Evolutionary conservation across 53 echinoderm and acorn worm genomes (phyloP).

Genomic region (Apostichopus leukothele): DNA sequence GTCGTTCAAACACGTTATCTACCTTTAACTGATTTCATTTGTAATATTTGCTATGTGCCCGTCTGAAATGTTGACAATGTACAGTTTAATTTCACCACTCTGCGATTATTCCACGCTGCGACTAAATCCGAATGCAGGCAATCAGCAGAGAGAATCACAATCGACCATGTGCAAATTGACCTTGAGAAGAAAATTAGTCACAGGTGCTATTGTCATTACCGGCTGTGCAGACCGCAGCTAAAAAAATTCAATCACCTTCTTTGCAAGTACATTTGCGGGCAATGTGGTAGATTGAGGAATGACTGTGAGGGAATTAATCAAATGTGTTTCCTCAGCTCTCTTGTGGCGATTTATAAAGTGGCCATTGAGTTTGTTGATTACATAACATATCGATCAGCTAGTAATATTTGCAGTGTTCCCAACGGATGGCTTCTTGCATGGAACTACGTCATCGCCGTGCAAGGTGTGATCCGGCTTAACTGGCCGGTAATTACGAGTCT

Average conservation of each 20-base stretch:
- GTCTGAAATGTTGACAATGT: neutral
- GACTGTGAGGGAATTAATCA: slow-evolving; percentile 28
- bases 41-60: no score
- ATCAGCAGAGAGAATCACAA: neutral
- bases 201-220: slow-evolving; percentile 7
- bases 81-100: neutral
- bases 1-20: no score
- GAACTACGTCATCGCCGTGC: neutral
- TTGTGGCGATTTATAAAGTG: neutral
- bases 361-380: slow-evolving; percentile 13
- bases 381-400: slow-evolving; percentile 28
- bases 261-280: neutral
- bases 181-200: neutral
- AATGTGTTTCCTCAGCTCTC: slow-evolving; percentile 6
- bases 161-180: neutral
- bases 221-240: neutral
- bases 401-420: neutral
- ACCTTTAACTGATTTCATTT: no score
- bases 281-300: neutral
- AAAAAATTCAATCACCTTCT: neutral
- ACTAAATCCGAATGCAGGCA: neutral
- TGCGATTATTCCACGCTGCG: neutral
- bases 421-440: neutral
- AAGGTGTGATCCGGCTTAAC: neutral
- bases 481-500: neutral